Evolutionary conservation across 92 coral and sea anemone genomes (phyloP).

Genomic region (Actinostola sp.): DNA sequence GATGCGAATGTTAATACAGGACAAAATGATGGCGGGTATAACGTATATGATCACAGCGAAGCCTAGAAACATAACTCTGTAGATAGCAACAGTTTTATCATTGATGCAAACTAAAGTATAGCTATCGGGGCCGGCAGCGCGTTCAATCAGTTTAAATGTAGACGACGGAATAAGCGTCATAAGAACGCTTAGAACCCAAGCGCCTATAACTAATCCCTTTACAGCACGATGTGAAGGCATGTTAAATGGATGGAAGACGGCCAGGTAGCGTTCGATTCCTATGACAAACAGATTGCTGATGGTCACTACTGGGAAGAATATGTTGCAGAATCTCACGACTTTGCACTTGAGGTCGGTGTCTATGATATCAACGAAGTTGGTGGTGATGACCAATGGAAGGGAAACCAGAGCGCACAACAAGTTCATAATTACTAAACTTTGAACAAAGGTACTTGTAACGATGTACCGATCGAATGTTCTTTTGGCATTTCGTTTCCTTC

Average conservation of each 20-base stretch:
- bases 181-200: constrained; percentile 6
- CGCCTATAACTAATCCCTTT: background rate
- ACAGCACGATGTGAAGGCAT: constrained; percentile 2
- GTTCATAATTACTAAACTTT: background rate
- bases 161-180: background rate
- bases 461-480: background rate
- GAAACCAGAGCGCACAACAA: background rate
- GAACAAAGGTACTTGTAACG: background rate
- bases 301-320: constrained; percentile 18
- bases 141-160: background rate
- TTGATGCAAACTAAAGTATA: background rate
- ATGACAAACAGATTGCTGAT: constrained; percentile 13
- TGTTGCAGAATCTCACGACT: background rate
- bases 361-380: constrained; percentile 4
- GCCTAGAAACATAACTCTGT: background rate
- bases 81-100: background rate
- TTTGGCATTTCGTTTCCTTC: too few species aligned
- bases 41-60: background rate
- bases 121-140: background rate
- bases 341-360: constrained; percentile 10
- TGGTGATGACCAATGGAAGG: background rate
- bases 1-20: background rate
- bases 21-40: background rate
- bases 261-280: constrained; percentile 21
- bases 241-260: constrained; percentile 14